These are phyloP conservation scores for Coccyzus lansbergi DNA, from an alignment of 2,797 vertebrate genomes.

Conservation along the genomic window DNA sequence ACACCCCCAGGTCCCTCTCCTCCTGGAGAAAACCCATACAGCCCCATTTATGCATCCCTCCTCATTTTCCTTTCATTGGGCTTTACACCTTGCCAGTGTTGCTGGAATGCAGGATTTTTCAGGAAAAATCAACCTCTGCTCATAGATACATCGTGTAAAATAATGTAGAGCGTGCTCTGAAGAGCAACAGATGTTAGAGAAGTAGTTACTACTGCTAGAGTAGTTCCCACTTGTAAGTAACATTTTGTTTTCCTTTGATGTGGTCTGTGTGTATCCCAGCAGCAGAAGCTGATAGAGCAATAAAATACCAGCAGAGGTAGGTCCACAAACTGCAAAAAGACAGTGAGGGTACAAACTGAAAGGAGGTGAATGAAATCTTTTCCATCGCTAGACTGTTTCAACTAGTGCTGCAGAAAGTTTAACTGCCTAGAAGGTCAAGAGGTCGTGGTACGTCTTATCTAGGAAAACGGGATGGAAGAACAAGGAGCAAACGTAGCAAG, in stretches of 20 bases:
- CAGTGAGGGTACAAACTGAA: constrained; percentile 19
- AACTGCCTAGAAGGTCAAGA: neutral
- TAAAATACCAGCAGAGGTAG: neutral
- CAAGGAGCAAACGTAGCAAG: neutral
- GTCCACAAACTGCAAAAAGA: neutral
- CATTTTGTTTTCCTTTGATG: constrained; percentile 29
- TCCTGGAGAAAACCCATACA: no score
- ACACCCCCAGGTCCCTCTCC: no score
- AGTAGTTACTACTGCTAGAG: neutral
- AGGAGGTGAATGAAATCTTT: constrained; percentile 51
- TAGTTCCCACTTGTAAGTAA: constrained; percentile 20
- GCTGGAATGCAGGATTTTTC: neutral
- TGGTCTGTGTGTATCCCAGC: neutral
- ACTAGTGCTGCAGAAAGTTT: neutral
- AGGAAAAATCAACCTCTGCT: neutral
- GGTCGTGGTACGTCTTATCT: neutral
- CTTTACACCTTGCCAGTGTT: neutral
- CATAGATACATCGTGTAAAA: neutral
- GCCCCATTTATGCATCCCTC: neutral
- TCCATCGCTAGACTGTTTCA: neutral
- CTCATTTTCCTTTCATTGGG: neutral
- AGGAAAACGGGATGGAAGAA: neutral
- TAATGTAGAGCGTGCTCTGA: neutral
- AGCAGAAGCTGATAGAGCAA: neutral
- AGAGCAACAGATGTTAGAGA: constrained; percentile 33